Conservation (phyloP, 92 coral and sea anemone species). For the Muricea muricata region DNA sequence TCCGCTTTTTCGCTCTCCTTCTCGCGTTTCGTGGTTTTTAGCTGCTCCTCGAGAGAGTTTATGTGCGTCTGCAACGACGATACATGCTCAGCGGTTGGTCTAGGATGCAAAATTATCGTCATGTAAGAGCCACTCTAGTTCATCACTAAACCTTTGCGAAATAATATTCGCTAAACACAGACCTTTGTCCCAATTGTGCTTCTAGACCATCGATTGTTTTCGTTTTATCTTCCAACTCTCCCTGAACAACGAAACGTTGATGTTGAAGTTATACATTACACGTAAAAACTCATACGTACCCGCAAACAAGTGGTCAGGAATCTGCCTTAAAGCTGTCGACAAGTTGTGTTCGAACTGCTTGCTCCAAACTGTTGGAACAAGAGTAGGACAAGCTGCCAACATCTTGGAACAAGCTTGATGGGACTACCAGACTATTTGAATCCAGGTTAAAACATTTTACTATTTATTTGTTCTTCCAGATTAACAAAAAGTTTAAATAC, state of each 20-base stretch:
- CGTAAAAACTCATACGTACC: too few species aligned
- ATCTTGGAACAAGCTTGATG: too few species aligned
- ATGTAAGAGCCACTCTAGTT: neutral
- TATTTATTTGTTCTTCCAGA: too few species aligned
- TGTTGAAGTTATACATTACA: neutral
- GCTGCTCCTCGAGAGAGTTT: constrained; percentile 75
- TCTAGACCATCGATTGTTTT: constrained; percentile 77
- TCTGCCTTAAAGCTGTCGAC: too few species aligned
- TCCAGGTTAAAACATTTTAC: too few species aligned
- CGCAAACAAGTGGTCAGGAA: too few species aligned
- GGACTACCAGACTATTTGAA: too few species aligned
- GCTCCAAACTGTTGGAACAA: too few species aligned
- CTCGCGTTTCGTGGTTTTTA: constrained; percentile 68
- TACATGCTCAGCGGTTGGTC: constrained; percentile 87
- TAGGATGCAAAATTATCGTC: neutral
- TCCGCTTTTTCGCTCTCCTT: constrained; percentile 82
- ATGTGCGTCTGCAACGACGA: constrained; percentile 76
- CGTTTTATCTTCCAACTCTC: constrained; percentile 78
- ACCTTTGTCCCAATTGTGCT: constrained; percentile 87
- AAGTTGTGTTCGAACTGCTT: too few species aligned
- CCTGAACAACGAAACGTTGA: constrained; percentile 50
- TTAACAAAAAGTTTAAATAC: too few species aligned
- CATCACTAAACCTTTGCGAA: neutral
- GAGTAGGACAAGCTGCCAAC: too few species aligned
- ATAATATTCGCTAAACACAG: neutral